Conservation (phyloP, 2,113 vertebrate species). For the Phaethon lepturus region DNA sequence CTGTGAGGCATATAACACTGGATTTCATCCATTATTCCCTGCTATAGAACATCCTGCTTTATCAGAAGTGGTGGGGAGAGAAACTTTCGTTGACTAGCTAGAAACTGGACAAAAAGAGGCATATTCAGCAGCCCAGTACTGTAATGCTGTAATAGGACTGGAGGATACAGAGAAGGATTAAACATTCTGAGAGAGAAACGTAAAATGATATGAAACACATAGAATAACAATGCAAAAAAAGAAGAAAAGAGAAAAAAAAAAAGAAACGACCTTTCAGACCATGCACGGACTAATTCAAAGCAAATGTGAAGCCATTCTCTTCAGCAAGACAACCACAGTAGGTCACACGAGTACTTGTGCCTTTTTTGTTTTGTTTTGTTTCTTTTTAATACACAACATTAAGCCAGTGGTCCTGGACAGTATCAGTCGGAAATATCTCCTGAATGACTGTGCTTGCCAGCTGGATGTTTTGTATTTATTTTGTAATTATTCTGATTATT, state of each 20-base stretch:
- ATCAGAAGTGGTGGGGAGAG: not conserved
- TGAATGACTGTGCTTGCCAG: not conserved
- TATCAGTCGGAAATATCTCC: not conserved
- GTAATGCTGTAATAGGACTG: not conserved
- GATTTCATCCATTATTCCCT: not conserved
- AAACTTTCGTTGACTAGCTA: not conserved
- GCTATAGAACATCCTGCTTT: not conserved
- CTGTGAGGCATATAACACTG: not conserved
- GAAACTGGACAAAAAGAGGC: not conserved
- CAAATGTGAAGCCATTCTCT: conserved; percentile 29
- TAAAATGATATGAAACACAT: conserved; percentile 57
- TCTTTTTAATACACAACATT: not conserved
- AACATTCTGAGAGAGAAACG: not conserved
- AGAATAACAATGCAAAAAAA: not conserved
- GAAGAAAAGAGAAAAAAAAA: no score
- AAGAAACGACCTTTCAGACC: not conserved
- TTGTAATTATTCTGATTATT: not conserved
- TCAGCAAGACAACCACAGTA: not conserved
- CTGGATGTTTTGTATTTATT: not conserved
- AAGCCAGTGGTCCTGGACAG: not conserved
- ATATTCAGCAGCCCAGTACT: not conserved
- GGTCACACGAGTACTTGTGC: not conserved
- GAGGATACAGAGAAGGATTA: not conserved
- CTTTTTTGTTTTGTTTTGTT: not conserved
- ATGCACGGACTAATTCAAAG: conserved; percentile 29